Conservation (phyloP, 2,113 vertebrate species). For the Lasiurus cinereus region DNA sequence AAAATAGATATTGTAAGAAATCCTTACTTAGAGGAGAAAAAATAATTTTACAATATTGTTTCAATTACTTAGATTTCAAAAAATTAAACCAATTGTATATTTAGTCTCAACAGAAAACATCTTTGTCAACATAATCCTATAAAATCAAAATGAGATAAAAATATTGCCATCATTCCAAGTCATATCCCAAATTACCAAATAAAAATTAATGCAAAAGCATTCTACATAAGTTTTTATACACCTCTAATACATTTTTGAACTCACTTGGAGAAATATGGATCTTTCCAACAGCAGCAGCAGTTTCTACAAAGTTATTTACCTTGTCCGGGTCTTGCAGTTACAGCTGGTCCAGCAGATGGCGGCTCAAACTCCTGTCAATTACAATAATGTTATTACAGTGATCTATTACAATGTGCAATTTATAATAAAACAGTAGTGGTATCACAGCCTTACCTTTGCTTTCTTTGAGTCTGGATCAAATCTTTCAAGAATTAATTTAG, state of each 20-base stretch:
- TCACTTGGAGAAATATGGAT: constrained; percentile 82
- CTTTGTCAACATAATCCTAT: constrained; percentile 34
- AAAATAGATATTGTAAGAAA: constrained; percentile 55
- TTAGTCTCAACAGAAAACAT: constrained; percentile 54
- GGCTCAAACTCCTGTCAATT: constrained; percentile 92
- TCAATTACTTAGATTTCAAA: constrained; percentile 64
- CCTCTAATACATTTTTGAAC: constrained; percentile 80
- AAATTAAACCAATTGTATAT: constrained; percentile 58
- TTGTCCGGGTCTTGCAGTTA: constrained; percentile 95
- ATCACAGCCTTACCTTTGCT: constrained; percentile 89
- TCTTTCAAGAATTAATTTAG: constrained; percentile 98
- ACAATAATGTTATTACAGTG: constrained; percentile 83
- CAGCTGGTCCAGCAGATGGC: constrained; percentile 89
- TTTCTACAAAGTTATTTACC: constrained; percentile 90
- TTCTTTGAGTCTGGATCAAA: constrained; percentile 97
- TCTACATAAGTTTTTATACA: constrained; percentile 68
- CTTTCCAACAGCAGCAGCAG: constrained; percentile 84
- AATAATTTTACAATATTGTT: constrained; percentile 19
- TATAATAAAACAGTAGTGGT: constrained; percentile 76
- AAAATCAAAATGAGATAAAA: constrained; percentile 72
- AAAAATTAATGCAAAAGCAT: constrained; percentile 66
- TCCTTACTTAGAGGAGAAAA: neutral
- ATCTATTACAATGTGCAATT: constrained; percentile 61
- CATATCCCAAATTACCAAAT: constrained; percentile 55
- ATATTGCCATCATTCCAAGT: constrained; percentile 34